phyloP scores from a whole-genome alignment of 2,113 vertebrate species.

The Heterocephalus glaber region DNA sequence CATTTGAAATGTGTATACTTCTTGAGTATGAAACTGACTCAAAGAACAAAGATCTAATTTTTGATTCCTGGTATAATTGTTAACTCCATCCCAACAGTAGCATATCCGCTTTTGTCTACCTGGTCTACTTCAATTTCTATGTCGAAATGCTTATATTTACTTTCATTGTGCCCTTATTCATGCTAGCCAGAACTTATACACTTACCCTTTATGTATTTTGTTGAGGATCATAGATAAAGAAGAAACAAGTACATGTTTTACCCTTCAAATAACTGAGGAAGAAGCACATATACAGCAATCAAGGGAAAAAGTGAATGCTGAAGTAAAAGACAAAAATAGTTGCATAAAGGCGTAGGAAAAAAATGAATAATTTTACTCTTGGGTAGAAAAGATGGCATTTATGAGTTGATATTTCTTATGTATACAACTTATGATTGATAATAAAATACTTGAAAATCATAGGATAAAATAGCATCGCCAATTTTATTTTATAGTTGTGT shows the following conservation, averaged over 20 bases:
- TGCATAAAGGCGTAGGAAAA: not conserved
- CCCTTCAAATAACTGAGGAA: not conserved
- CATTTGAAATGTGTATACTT: not conserved
- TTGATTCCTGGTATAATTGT: not conserved
- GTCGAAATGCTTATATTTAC: not conserved
- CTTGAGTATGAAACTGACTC: not conserved
- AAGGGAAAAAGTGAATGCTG: not conserved
- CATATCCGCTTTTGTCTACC: not conserved
- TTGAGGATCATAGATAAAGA: not conserved
- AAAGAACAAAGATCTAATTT: not conserved
- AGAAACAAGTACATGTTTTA: not conserved
- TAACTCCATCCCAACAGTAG: not conserved
- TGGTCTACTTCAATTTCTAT: not conserved
- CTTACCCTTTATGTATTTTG: not conserved
- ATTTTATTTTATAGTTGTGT: not conserved
- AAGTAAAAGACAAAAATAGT: not conserved
- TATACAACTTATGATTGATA: not conserved
- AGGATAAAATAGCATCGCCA: not conserved
- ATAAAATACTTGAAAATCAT: not conserved
- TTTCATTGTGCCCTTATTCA: not conserved
- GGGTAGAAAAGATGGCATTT: not conserved
- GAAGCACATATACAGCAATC: not conserved
- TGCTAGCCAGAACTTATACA: not conserved
- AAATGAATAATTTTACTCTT: not conserved
- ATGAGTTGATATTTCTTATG: not conserved